These are phyloP conservation scores for Adelognathus sp. DNA, from an alignment of 2,888 invertebrate genomes.

Conservation along the genomic window DNA sequence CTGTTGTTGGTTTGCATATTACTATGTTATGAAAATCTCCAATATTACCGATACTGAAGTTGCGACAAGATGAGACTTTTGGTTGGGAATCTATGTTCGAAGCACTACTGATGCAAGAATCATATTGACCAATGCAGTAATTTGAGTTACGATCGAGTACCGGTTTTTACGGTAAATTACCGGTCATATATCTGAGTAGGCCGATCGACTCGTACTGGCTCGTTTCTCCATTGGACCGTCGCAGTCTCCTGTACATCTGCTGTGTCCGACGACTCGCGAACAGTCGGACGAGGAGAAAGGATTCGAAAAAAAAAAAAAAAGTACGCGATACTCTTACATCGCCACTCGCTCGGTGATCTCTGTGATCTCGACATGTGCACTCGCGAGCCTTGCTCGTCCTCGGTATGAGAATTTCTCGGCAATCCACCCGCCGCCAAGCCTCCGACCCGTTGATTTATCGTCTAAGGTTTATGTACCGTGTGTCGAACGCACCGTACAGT, in stretches of 20 bases:
- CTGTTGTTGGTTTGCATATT: too few relatives aligned
- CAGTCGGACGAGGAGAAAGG: constrained; percentile 47
- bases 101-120: too few relatives aligned
- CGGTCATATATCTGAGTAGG: constrained; percentile 1
- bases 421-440: constrained; percentile 11
- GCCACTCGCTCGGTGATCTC: constrained; percentile 37
- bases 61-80: too few relatives aligned
- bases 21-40: too few relatives aligned
- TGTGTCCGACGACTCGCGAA: neutral
- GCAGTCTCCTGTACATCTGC: neutral
- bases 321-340: neutral
- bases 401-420: neutral
- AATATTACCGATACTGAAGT: too few relatives aligned
- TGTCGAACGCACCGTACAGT: neutral
- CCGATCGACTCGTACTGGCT: constrained; percentile 9
- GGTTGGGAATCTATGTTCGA: too few relatives aligned
- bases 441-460: constrained; percentile 16
- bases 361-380: neutral
- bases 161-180: too few relatives aligned
- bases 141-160: too few relatives aligned
- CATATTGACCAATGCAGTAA: constrained; percentile 11
- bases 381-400: neutral
- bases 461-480: neutral
- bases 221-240: constrained; percentile 10
- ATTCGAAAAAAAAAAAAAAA: constrained; percentile 26